phyloP scores from a whole-genome alignment of 2,113 vertebrate genomes.

The Rousettus leschenaultii region DNA sequence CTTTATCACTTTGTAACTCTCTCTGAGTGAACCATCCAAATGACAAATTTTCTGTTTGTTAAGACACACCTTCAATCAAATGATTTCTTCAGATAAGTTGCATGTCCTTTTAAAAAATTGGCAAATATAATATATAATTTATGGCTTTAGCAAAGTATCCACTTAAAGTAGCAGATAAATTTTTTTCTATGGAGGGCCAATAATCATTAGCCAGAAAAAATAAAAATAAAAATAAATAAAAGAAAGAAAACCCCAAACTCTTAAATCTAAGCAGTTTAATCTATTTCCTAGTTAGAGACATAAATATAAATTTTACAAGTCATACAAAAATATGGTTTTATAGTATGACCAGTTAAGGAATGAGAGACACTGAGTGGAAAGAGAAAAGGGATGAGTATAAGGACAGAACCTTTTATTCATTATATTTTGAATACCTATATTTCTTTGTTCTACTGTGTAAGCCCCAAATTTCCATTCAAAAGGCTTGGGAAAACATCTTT shows the following conservation, averaged over 20 bases:
- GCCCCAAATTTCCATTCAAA: neutral
- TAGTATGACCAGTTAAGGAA: neutral
- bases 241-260: neutral
- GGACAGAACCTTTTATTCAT: neutral
- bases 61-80: neutral
- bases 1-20: neutral
- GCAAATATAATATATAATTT: neutral
- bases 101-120: neutral
- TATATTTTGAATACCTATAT: neutral
- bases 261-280: neutral
- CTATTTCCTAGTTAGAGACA: neutral
- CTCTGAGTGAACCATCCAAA: neutral
- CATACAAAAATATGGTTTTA: neutral
- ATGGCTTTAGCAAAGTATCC: neutral
- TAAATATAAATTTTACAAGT: neutral
- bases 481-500: neutral
- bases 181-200: neutral
- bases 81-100: conserved; percentile 20
- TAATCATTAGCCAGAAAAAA: neutral
- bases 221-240: neutral
- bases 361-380: neutral
- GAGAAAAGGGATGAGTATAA: neutral
- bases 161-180: neutral
- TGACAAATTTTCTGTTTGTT: neutral
- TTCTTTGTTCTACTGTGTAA: neutral